Evolutionary conservation across 23 tunicate genomes (phyloP).

Genomic region (Ciona savignyi): DNA sequence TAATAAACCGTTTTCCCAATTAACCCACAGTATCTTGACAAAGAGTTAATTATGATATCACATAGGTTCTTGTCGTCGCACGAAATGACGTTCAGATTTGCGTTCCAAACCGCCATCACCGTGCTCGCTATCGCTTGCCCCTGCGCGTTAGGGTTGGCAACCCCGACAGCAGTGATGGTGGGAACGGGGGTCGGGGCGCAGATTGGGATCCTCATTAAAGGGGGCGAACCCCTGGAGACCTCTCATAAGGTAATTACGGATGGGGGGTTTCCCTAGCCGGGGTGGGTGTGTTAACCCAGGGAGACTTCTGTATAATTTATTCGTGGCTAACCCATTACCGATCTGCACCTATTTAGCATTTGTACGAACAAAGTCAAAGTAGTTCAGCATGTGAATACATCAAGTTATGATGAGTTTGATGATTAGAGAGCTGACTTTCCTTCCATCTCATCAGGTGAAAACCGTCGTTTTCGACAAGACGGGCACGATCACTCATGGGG

Average conservation of each 20-base stretch:
- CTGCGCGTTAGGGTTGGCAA: slow-evolving; percentile 98
- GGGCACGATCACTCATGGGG: slow-evolving; percentile 95
- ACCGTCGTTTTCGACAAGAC: slow-evolving; percentile 98
- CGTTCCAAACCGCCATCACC: slow-evolving; percentile 97
- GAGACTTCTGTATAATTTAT: no score
- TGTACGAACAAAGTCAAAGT: no score
- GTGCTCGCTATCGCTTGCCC: slow-evolving; percentile 99
- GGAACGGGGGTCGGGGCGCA: slow-evolving; percentile 99
- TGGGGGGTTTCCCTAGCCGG: no score
- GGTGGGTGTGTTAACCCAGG: no score
- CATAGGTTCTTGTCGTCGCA: slow-evolving; percentile 72
- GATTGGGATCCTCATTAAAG: slow-evolving; percentile 92
- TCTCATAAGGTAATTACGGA: slow-evolving; percentile 87
- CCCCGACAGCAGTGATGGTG: slow-evolving; percentile 99
- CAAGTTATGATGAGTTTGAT: no score
- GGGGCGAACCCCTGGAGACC: slow-evolving; percentile 94
- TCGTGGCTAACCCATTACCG: no score
- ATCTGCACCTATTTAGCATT: no score
- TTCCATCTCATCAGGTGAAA: no score
- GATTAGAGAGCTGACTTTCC: no score
- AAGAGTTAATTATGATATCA: background rate
- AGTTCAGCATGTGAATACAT: no score
- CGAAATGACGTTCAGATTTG: slow-evolving; percentile 87
- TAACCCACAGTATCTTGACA: background rate
- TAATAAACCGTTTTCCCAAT: background rate